Conservation (phyloP, 53 echinoderm and acorn worm genomes). For the Astropecten irregularis region DNA sequence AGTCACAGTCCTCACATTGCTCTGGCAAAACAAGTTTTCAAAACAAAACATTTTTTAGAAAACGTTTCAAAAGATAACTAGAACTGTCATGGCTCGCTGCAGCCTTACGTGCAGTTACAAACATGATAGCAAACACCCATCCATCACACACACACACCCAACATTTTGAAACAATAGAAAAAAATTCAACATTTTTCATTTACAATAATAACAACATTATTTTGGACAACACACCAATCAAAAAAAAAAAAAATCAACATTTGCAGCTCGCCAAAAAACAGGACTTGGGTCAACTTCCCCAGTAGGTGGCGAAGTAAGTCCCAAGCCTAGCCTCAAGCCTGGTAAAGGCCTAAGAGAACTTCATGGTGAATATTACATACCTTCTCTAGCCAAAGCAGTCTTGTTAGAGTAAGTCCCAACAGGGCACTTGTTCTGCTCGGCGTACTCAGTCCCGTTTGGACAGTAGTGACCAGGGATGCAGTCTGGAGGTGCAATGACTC, state of each 20-base stretch:
- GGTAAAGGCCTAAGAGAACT: background rate
- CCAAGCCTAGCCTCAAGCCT: too few relatives aligned
- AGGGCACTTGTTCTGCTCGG: conserved; percentile 91
- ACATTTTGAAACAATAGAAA: too few relatives aligned
- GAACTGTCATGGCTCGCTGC: too few relatives aligned
- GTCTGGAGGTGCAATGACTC: conserved; percentile 85
- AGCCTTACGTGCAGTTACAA: too few relatives aligned
- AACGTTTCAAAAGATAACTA: background rate
- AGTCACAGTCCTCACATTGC: conserved; percentile 84
- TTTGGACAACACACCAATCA: background rate
- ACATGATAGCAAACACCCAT: too few relatives aligned
- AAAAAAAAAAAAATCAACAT: background rate
- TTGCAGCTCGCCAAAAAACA: too few relatives aligned
- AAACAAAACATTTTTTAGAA: background rate
- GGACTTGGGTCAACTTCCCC: too few relatives aligned
- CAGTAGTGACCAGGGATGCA: conserved; percentile 95
- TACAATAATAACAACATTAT: too few relatives aligned
- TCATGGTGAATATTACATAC: conserved; percentile 34
- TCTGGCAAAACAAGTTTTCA: conserved; percentile 46
- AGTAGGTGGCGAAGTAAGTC: too few relatives aligned
- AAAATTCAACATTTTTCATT: too few relatives aligned
- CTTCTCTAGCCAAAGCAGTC: conserved; percentile 76
- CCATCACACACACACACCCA: too few relatives aligned
- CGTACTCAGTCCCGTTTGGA: conserved; percentile 91
- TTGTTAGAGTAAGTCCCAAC: conserved; percentile 90